A percentile compares a stretch with the other conserved stretches of the same genome.
Evolutionary conservation across 2,113 vertebrate species (phyloP).

Genomic region (Myiozetetes cayanensis): DNA sequence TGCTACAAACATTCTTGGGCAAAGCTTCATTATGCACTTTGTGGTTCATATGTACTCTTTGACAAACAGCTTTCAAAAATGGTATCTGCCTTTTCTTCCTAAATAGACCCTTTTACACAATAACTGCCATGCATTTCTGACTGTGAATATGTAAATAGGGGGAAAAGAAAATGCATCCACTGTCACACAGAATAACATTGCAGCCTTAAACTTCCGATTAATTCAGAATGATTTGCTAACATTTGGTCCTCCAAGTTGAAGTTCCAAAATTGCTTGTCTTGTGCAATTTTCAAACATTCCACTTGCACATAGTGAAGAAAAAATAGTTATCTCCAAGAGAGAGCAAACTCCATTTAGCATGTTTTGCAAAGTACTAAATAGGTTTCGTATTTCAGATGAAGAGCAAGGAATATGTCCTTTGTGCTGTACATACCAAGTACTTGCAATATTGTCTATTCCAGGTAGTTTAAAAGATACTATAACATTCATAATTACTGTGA

Average conservation of each 20-base stretch:
- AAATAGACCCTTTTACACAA: conserved; percentile 53
- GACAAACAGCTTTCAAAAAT: conserved; percentile 50
- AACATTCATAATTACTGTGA: neutral
- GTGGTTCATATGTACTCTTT: neutral
- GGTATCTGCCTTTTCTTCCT: conserved; percentile 49
- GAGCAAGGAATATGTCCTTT: conserved; percentile 27
- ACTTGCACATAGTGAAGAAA: conserved; percentile 55
- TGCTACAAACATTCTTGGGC: neutral
- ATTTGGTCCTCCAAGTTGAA: conserved; percentile 72
- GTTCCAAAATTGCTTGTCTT: conserved; percentile 74
- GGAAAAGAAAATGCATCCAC: conserved; percentile 65
- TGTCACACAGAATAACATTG: conserved; percentile 67
- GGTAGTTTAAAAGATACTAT: neutral
- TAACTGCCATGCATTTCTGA: conserved; percentile 57
- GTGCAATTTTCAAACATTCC: conserved; percentile 78
- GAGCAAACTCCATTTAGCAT: conserved; percentile 72
- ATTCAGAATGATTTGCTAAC: conserved; percentile 76
- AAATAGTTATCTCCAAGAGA: conserved; percentile 63
- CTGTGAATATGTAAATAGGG: conserved; percentile 75
- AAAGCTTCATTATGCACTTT: neutral
- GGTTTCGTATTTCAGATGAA: conserved; percentile 64
- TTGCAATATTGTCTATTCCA: conserved; percentile 16
- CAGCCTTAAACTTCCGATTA: conserved; percentile 71
- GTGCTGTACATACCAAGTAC: conserved; percentile 36
- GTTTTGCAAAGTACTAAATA: conserved; percentile 76